These are phyloP conservation scores for Nothobranchius kuhntae DNA, from an alignment of 2,113 vertebrate species.

Conservation along the genomic window DNA sequence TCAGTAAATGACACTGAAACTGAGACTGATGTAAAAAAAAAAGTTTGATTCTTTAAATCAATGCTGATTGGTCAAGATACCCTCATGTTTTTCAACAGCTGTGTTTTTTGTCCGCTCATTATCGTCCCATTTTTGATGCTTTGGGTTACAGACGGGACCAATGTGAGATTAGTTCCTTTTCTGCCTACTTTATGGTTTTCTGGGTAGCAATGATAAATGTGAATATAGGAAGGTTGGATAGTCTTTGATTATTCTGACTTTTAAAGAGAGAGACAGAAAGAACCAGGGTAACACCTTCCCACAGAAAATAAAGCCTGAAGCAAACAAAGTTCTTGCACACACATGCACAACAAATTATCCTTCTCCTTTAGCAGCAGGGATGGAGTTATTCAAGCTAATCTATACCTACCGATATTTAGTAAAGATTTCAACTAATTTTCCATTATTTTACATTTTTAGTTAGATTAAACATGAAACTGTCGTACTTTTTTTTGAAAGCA, in stretches of 20 bases:
- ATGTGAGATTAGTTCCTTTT: conserved; percentile 28
- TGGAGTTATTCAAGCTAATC: conserved; percentile 4
- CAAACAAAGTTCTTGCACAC: not conserved
- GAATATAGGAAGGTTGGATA: conserved; percentile 38
- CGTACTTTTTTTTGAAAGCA: too few species aligned
- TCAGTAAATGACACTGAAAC: not conserved
- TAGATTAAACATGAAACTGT: too few species aligned
- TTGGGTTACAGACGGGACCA: conserved; percentile 21
- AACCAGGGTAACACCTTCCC: conserved; percentile 33
- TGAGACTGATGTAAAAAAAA: not conserved
- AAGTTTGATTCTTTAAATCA: too few species aligned
- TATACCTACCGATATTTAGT: too few species aligned
- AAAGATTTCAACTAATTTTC: too few species aligned
- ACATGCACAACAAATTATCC: not conserved
- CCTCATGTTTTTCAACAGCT: conserved; percentile 5
- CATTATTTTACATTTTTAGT: too few species aligned
- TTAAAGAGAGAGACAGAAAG: conserved; percentile 36
- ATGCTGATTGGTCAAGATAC: conserved; percentile 2
- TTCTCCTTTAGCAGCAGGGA: conserved; percentile 16
- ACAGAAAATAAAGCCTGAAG: conserved; percentile 22
- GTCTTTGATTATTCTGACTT: conserved; percentile 47
- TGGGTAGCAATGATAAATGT: conserved; percentile 55
- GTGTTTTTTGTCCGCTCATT: conserved; percentile 42
- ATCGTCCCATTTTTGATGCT: conserved; percentile 40
- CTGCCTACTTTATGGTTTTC: conserved; percentile 16